Base-by-base conservation (phyloP, 2,113 vertebrate genomes). In the Catharus fuscescens region DNA sequence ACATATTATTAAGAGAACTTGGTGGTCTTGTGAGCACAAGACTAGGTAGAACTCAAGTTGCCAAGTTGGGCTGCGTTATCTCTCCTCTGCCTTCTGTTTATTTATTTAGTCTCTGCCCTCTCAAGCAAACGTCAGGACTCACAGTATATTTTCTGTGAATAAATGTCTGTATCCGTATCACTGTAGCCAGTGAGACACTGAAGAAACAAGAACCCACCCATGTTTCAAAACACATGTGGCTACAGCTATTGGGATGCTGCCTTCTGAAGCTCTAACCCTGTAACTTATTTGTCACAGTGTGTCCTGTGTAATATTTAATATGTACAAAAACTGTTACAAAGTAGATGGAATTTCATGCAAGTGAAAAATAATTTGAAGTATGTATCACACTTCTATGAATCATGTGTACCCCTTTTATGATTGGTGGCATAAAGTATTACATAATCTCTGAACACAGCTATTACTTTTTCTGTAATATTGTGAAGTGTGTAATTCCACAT, bases 331-430 rank as follows among this genome's bases (percentile, higher is more conserved):
- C 19, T 82, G 11, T 72, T 80, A 48, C 29, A 18, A 14, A 29
- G 40, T 38, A 42, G 47, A n/a, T 53, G 38, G 52, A 61, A 74
- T 52, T 90, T 69, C 5, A 5, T 40, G 23, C 13, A 32, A 57
- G 19, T 67, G 29, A 65, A 50, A 11, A 71, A 50, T 72, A 38
- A 44, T 56, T 71, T 36, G 38, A 59, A 60, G 20, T 24, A 32
- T 38, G 4, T 66, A 6, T 73, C 21, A n/a, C 8, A 6, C 21
- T 61, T 91, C 31, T 70, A 7, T 60, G 36, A 47, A 65, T n/a
- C 0, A 0, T 23, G 7, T 38, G 18, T 25, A 16, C 5, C 2
- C 5, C 47, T 84, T 69, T 34, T 72, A 17, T 77, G 62, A 23
- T 10, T 60, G 47, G 21, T 61, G 76, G 9, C 6, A 19, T 26